Percentiles rank a stretch among this genome's conserved stretches.
These are phyloP conservation scores for Lithophane semibrunnea DNA, from an alignment of 2,888 invertebrate species.

Conservation along the genomic window DNA sequence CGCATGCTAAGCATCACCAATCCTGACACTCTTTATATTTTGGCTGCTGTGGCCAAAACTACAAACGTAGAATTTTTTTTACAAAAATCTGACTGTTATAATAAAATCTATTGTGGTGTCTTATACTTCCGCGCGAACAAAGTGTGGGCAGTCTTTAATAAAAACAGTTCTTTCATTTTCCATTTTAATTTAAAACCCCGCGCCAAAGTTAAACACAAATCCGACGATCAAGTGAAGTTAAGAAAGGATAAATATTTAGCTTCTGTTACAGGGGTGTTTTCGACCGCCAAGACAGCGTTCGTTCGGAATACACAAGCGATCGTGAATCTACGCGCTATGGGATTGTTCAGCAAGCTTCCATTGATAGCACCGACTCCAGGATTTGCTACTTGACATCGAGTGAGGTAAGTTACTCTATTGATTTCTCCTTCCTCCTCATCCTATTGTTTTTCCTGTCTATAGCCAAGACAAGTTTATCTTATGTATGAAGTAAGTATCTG, in stretches of 20 bases:
- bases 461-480: neutral
- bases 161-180: slow-evolving; percentile 24
- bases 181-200: slow-evolving; percentile 42
- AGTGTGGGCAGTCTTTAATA: neutral
- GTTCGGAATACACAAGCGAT: slow-evolving; percentile 97
- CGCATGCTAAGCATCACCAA: neutral
- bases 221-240: slow-evolving; percentile 53
- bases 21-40: neutral
- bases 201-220: slow-evolving; percentile 51
- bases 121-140: neutral
- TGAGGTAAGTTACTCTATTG: slow-evolving; percentile 93
- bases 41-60: neutral
- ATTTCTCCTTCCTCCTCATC: slow-evolving; percentile 12
- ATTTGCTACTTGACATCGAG: slow-evolving; percentile 98
- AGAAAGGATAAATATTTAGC: slow-evolving; percentile 57
- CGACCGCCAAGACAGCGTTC: slow-evolving; percentile 96
- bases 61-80: neutral
- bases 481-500: slow-evolving; percentile 9
- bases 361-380: slow-evolving; percentile 98
- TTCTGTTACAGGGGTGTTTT: slow-evolving; percentile 93
- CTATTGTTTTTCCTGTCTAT: neutral
- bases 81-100: neutral
- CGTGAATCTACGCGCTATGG: slow-evolving; percentile 95
- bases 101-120: neutral
- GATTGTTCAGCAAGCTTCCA: slow-evolving; percentile 97